Conservation (phyloP, 2,888 invertebrate genomes). For the Macaria liturata region DNA sequence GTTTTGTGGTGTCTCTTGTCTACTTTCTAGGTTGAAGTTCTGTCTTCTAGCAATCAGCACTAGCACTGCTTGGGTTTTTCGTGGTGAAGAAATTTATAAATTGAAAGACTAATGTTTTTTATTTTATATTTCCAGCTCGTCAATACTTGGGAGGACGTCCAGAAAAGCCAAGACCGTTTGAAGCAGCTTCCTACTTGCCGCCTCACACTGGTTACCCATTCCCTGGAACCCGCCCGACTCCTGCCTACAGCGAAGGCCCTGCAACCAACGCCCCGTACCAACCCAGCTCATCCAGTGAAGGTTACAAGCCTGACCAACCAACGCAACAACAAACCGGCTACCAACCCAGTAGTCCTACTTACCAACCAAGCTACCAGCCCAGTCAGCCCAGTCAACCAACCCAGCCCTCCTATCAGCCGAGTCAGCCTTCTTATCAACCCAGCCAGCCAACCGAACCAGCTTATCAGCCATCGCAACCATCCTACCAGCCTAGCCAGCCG, state of each 20-base stretch:
- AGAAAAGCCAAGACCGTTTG: constrained; percentile 88
- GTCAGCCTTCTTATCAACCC: constrained; percentile 32
- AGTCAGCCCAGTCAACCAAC: constrained; percentile 37
- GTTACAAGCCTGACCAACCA: constrained; percentile 48
- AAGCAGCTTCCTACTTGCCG: constrained; percentile 66
- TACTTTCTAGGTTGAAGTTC: too few species aligned
- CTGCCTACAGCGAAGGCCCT: constrained; percentile 67
- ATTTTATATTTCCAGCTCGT: constrained; percentile 80
- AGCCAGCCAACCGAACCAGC: constrained; percentile 42
- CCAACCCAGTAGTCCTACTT: constrained; percentile 36
- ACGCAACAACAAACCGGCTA: constrained; percentile 22
- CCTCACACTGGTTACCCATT: constrained; percentile 72
- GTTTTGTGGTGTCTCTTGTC: too few species aligned
- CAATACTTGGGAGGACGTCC: constrained; percentile 86
- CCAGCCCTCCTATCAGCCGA: constrained; percentile 31
- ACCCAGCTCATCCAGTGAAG: constrained; percentile 37
- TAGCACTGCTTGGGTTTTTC: constrained; percentile 36
- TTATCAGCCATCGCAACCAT: constrained; percentile 38
- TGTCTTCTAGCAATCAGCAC: constrained; percentile 30
- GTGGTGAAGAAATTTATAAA: not conserved
- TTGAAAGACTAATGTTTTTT: constrained; percentile 5
- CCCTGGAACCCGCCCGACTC: constrained; percentile 69
- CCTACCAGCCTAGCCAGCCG: constrained; percentile 35
- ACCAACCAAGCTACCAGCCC: constrained; percentile 37
- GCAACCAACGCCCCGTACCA: constrained; percentile 44